Conservation (phyloP, 2,113 vertebrate species). For the Myrmophylax atrothorax region DNA sequence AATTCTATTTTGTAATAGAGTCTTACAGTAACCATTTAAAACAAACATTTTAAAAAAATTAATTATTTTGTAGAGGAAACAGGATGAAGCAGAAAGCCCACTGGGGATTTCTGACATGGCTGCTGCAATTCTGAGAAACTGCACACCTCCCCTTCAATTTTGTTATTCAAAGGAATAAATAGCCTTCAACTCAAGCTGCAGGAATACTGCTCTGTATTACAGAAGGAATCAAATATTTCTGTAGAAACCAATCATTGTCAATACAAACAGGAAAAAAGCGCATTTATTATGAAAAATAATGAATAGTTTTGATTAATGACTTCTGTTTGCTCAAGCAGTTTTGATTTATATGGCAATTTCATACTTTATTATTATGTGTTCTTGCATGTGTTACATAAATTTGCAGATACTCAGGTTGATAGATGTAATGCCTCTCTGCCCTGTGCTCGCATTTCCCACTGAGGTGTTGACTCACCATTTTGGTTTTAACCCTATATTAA, state of each 20-base stretch:
- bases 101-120: background rate
- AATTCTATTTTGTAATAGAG: background rate
- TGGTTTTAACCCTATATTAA: background rate
- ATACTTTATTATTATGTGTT: background rate
- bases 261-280: background rate
- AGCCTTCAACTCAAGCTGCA: background rate
- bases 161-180: background rate
- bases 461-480: background rate
- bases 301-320: background rate
- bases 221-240: background rate
- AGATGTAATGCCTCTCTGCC: background rate
- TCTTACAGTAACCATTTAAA: background rate
- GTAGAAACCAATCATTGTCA: background rate
- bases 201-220: background rate
- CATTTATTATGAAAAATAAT: background rate
- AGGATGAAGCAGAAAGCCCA: background rate
- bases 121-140: background rate
- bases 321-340: background rate
- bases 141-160: background rate
- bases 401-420: background rate
- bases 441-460: background rate
- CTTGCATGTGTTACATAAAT: background rate
- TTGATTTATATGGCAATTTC: constrained; percentile 25
- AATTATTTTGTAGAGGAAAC: background rate
- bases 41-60: background rate